These are phyloP conservation scores for Crotalus adamanteus DNA, from an alignment of 2,797 vertebrate species.

Conservation along the genomic window DNA sequence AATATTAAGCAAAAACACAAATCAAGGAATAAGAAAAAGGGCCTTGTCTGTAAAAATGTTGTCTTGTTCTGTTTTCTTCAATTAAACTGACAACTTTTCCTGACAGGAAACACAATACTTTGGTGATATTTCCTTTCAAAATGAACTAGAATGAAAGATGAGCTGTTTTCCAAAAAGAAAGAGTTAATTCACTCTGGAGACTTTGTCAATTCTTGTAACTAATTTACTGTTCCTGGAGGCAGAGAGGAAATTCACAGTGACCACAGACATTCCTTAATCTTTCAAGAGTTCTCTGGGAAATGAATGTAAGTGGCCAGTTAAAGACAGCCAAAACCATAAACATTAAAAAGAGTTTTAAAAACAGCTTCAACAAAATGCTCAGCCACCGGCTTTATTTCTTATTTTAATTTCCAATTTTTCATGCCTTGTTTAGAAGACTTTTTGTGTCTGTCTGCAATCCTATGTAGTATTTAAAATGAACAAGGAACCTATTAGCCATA, in stretches of 20 bases:
- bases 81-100: not conserved
- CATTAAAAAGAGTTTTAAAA: slow-evolving; percentile 51
- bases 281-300: slow-evolving; percentile 61
- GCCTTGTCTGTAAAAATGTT: not conserved
- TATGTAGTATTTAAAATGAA: not conserved
- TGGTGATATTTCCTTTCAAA: not conserved
- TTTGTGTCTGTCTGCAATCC: not conserved
- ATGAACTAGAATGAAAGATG: not conserved
- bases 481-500: slow-evolving; percentile 1
- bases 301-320: slow-evolving; percentile 56
- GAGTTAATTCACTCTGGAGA: slow-evolving; percentile 52
- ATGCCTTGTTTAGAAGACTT: not conserved
- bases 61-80: not conserved
- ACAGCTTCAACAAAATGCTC: slow-evolving; percentile 13
- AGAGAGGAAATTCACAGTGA: slow-evolving; percentile 63
- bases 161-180: slow-evolving; percentile 29
- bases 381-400: not conserved
- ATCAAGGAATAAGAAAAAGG: not conserved
- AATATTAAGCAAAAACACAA: not conserved
- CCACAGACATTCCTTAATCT: slow-evolving; percentile 57
- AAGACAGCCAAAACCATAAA: slow-evolving; percentile 56
- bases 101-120: not conserved
- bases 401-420: not conserved
- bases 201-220: slow-evolving; percentile 63
- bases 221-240: slow-evolving; percentile 63